These are phyloP conservation scores for Pocillopora grandis DNA, from an alignment of 92 coral and sea anemone genomes.

Conservation along the genomic window DNA sequence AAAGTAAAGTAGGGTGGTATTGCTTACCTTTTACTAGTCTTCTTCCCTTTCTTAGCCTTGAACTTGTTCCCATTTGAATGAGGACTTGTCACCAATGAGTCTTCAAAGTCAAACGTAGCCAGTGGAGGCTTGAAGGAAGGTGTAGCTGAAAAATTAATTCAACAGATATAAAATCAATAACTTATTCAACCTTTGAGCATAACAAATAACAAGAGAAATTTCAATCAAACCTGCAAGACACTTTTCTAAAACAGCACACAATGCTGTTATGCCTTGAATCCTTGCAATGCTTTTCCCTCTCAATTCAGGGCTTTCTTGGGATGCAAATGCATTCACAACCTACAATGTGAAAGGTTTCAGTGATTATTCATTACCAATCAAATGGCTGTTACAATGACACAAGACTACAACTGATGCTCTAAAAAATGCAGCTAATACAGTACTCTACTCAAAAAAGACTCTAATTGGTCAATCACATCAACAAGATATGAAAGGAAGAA, in stretches of 20 bases:
- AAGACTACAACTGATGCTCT: no score
- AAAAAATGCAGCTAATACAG: no score
- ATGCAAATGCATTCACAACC: conserved; percentile 94
- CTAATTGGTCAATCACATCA: no score
- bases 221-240: conserved; percentile 61
- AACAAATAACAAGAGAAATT: background rate
- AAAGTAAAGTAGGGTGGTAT: background rate
- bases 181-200: background rate
- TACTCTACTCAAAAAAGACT: no score
- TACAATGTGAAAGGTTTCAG: background rate
- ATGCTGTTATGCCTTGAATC: conserved; percentile 71
- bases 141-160: conserved; percentile 47
- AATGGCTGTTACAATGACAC: no score
- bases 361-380: background rate
- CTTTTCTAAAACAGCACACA: conserved; percentile 71
- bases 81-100: conserved; percentile 46
- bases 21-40: conserved; percentile 65
- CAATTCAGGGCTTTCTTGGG: conserved; percentile 90
- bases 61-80: conserved; percentile 45
- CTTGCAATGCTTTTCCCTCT: conserved; percentile 87
- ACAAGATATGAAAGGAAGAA: no score
- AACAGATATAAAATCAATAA: background rate
- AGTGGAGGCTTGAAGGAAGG: conserved; percentile 82
- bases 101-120: conserved; percentile 93
- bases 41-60: conserved; percentile 73